phyloP scores from a whole-genome alignment of 1,140 invertebrate species.

The Yoshiicerus persimilis region DNA sequence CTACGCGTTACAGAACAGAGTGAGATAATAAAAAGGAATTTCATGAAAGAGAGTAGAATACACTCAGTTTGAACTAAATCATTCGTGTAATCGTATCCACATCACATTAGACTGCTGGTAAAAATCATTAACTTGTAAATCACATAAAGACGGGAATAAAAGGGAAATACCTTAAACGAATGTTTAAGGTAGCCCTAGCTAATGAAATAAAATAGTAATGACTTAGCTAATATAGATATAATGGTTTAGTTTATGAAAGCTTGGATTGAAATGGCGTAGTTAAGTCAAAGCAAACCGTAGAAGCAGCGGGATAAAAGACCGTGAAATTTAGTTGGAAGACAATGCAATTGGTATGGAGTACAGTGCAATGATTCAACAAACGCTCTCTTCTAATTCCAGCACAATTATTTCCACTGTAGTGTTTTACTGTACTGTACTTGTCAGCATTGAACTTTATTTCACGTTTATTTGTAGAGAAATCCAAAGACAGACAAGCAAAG shows the following conservation, averaged over 20 bases:
- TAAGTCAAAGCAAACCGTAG: slow-evolving; percentile 8
- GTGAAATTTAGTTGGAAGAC: slow-evolving; percentile 4
- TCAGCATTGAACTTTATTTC: slow-evolving; percentile 14
- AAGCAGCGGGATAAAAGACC: slow-evolving; percentile 14
- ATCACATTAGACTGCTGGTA: not conserved
- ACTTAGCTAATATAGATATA: not conserved
- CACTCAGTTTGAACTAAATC: not conserved
- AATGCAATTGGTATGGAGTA: not conserved
- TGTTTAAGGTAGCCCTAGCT: not conserved
- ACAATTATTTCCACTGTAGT: not conserved
- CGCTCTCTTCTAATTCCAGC: not conserved
- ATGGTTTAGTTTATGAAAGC: not conserved
- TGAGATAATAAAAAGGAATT: not conserved
- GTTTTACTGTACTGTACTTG: not conserved
- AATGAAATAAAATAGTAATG: not conserved
- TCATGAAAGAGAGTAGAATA: not conserved
- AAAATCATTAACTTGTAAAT: not conserved
- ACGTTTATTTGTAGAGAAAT: not conserved
- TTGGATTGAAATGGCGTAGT: not conserved
- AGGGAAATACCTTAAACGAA: not conserved
- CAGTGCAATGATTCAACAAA: slow-evolving; percentile 8
- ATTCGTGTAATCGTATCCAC: not conserved
- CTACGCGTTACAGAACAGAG: not conserved
- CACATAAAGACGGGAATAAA: not conserved
- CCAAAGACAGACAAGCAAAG: not conserved